phyloP scores from a whole-genome alignment of 2,888 invertebrate genomes.

The Leptinotarsa juncta region DNA sequence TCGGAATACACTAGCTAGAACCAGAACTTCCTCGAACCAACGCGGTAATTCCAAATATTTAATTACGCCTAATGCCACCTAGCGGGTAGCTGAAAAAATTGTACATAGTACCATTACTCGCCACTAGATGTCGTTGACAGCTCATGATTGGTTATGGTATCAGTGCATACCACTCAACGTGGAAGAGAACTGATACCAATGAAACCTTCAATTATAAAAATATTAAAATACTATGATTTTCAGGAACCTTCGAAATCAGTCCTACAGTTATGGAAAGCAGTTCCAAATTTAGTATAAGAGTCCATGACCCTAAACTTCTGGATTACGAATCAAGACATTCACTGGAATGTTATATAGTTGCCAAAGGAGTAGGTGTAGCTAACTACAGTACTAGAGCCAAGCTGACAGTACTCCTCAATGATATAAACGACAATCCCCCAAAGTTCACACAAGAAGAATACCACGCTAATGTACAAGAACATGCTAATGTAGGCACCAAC shows the following conservation, averaged over 20 bases:
- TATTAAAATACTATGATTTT: neutral
- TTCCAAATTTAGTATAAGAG: constrained; percentile 80
- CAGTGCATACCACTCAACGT: too few relatives aligned
- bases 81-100: too few relatives aligned
- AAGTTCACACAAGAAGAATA: constrained; percentile 80
- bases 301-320: constrained; percentile 83
- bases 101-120: too few relatives aligned
- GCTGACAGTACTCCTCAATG: constrained; percentile 83
- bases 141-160: too few relatives aligned
- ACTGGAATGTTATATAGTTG: constrained; percentile 78
- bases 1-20: too few relatives aligned
- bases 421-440: constrained; percentile 91
- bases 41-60: too few relatives aligned
- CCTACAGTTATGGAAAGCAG: constrained; percentile 83
- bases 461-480: constrained; percentile 82
- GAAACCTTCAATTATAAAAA: too few relatives aligned
- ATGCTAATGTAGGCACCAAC: constrained; percentile 72
- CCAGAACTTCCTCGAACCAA: too few relatives aligned
- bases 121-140: too few relatives aligned
- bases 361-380: constrained; percentile 82
- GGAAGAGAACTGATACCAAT: too few relatives aligned
- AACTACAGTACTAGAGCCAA: constrained; percentile 80
- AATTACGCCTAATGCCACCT: too few relatives aligned
- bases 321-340: constrained; percentile 87
- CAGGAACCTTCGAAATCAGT: constrained; percentile 82